Base-by-base conservation (phyloP, 2,888 invertebrate species). In the Ceramica pisi region DNA sequence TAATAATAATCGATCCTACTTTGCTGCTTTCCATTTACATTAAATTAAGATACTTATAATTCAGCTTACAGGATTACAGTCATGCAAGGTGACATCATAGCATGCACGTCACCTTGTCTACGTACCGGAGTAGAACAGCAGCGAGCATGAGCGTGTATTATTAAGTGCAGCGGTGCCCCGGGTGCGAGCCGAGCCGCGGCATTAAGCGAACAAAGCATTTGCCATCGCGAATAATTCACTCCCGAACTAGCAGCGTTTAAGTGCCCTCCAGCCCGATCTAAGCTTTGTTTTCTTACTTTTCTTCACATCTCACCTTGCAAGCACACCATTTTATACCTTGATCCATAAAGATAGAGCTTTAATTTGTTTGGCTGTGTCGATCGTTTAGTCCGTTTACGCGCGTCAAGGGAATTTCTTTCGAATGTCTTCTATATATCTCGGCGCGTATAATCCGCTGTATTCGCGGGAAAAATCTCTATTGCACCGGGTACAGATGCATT, bases 401-500 rank as follows among this genome's bases (percentile, higher is more conserved):
- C 64, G 75, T 67, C 71, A 21, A 63, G 71, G 60, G 78, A 82
- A 77, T 80, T 82, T 82, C 82, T 81, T 81, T 77, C 74, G 81
- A 82, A 83, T 86, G 84, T 88, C 86, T 87, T 83, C 65, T 84
- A 82, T 80, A 83, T 82, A 82, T 85, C 82, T 83, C 73, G 68
- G 71, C 74, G 75, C 65, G 81, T 84, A 86, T 90, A 87, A 89
- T 88, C 84, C 84, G 69, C 78, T 70, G 76, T 82, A 80, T 83
- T 82, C 81, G 81, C 63, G 80, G 78, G 81, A 83, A 82, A 86
- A 89, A 87, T 88, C 87, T 86, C 81, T 85, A 83, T 86, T 85
- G 89, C 88, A 83, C 78, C 79, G 81, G n/a, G 79, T 82, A 79
- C 85, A 85, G 86, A 86, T 90, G 88, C 89, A 88, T 86, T 87